Evolutionary conservation across 2,888 invertebrate genomes (phyloP), one percentile per base, ranked within the genome.

Genomic region (Heliconius ismenius): DNA sequence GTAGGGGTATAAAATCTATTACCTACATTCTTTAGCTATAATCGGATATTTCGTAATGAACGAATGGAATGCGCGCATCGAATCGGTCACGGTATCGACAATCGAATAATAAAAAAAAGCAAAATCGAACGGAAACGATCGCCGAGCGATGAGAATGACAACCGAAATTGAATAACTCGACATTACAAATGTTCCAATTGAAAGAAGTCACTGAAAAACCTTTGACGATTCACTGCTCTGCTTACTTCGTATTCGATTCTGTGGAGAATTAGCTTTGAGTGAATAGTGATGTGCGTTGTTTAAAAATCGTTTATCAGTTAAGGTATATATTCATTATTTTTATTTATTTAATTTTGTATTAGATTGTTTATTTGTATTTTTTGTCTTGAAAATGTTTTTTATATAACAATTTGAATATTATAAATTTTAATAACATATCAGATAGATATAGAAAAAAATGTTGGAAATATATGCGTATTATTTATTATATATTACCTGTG

Each of bases 131-230:
- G 92, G 92, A 92, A 93, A 93, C 87, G 92, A 88, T 89, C 87
- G 82, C 83, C 89, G 88, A 90, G 87, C 88, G 88, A 91, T 91
- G 89, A 89, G 89, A 90, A 90, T 88, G 84, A 88, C 86, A 87
- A 84, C 86, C 85, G 88, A 92, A 93, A 93, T 94, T 92, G 92
- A 93, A 93, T 93, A 93, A 92, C 85, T 89, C 91, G 92, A 87
- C 91, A 92, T 90, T 91, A 92, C 91, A 90, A 90, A 90, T 88
- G 88, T 84, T 86, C 84, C 91, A 92, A 92, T 92, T 93, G 92
- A 93, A 93, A 89, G 90, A 90, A 89, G 90, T 89, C 88, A 85
- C 84, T 87, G 86, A 88, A 91, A 91, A 92, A 91, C 91, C 88
- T 87, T 87, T 86, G 90, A 89, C 90, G 90, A 90, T 91, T 90